Evolutionary conservation across 1,140 invertebrate species (phyloP).

Genomic region (Pseudachorutes palmiensis): DNA sequence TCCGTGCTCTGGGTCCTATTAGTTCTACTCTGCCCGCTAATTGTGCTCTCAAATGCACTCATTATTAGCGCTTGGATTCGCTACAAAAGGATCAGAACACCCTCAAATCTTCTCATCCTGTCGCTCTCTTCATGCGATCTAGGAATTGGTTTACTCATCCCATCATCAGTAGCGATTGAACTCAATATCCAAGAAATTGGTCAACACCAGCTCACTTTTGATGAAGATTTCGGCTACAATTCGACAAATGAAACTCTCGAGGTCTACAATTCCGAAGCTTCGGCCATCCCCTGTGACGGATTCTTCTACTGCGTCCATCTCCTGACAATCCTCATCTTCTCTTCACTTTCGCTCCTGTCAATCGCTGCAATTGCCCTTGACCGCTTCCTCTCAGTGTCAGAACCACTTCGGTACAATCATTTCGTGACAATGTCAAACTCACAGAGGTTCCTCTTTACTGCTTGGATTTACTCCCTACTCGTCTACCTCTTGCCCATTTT

Average conservation of each 20-base stretch:
- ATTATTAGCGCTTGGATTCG: constrained; percentile 52
- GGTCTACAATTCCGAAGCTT: neutral
- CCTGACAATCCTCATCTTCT: constrained; percentile 51
- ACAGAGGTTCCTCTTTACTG: constrained; percentile 34
- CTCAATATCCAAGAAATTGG: constrained; percentile 45
- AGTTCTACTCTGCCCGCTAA: constrained; percentile 51
- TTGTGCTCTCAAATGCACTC: constrained; percentile 51
- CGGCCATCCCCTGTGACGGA: neutral
- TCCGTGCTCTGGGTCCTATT: constrained; percentile 48
- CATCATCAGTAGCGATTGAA: constrained; percentile 55
- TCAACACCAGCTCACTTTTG: no score
- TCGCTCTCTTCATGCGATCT: constrained; percentile 64
- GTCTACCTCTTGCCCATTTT: neutral
- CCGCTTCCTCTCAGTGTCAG: constrained; percentile 54
- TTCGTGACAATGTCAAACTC: constrained; percentile 36
- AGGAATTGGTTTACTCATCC: constrained; percentile 63
- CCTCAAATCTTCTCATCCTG: constrained; percentile 63
- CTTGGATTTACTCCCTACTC: constrained; percentile 34
- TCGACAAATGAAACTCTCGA: neutral
- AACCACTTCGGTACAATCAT: constrained; percentile 50
- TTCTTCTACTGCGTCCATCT: neutral
- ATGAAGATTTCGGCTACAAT: constrained; percentile 30
- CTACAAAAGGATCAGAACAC: constrained; percentile 54
- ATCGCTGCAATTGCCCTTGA: constrained; percentile 59
- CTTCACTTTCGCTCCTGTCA: constrained; percentile 55